Percentiles rank a stretch among this genome's conserved stretches.
phyloP scores from a whole-genome alignment of 2,888 invertebrate species.

The Incurvaria masculella region DNA sequence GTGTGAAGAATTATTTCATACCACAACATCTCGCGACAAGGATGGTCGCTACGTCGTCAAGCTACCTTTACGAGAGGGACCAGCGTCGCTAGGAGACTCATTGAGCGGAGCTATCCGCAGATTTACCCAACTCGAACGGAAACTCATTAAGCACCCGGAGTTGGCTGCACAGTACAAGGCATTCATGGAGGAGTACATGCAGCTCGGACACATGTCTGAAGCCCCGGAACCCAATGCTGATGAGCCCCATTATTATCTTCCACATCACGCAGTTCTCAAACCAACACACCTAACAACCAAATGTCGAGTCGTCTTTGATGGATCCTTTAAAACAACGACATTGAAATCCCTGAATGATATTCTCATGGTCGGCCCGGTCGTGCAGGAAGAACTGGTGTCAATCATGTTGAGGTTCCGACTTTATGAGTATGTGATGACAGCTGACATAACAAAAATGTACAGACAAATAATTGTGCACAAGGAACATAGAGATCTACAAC shows the following conservation, averaged over 20 bases:
- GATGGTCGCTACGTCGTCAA: too few relatives aligned
- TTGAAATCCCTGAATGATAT: constrained; percentile 18
- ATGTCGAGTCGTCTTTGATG: constrained; percentile 18
- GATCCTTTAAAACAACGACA: constrained; percentile 15
- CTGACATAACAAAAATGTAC: constrained; percentile 19
- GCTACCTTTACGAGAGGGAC: too few relatives aligned
- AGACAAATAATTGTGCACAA: constrained; percentile 7
- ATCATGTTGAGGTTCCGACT: constrained; percentile 12
- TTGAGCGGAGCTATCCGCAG: too few relatives aligned
- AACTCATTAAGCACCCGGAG: too few relatives aligned
- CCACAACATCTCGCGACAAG: too few relatives aligned
- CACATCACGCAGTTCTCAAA: constrained; percentile 16
- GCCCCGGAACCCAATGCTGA: neutral
- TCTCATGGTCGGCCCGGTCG: constrained; percentile 18
- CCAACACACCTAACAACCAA: constrained; percentile 15
- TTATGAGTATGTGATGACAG: constrained; percentile 14
- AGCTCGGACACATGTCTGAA: neutral
- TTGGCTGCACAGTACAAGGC: too few relatives aligned
- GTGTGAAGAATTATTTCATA: too few relatives aligned
- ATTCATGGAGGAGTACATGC: neutral
- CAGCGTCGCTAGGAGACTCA: too few relatives aligned
- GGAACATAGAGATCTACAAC: neutral
- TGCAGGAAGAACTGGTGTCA: constrained; percentile 18
- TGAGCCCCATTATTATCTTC: constrained; percentile 9
- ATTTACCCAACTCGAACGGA: too few relatives aligned